Percentiles rank a stretch among this genome's conserved stretches.
These are phyloP conservation scores for Trinectes maculatus DNA, from an alignment of 2,113 vertebrate genomes.

Conservation along the genomic window DNA sequence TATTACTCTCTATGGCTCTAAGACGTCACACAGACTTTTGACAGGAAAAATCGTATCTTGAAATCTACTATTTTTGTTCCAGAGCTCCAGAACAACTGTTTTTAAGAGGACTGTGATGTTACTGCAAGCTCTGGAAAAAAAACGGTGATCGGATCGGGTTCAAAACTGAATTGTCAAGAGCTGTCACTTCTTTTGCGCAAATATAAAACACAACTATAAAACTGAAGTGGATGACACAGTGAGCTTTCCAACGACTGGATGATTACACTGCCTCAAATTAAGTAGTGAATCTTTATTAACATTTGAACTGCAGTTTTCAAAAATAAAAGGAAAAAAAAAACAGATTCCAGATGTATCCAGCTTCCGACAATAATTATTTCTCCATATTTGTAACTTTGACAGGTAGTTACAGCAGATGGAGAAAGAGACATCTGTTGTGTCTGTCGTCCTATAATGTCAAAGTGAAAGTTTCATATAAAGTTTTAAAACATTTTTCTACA, in stretches of 20 bases:
- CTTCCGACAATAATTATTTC: background rate
- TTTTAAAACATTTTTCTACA: conserved; percentile 77
- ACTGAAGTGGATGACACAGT: too few species aligned
- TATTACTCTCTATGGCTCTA: conserved; percentile 1
- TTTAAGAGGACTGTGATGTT: background rate
- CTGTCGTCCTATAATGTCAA: conserved; percentile 35
- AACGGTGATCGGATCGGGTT: too few species aligned
- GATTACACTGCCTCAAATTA: background rate
- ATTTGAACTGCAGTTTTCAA: background rate
- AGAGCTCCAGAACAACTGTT: conserved; percentile 3
- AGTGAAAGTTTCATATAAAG: conserved; percentile 68
- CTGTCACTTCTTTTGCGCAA: too few species aligned
- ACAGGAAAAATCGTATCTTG: conserved; percentile 6
- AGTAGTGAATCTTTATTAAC: background rate
- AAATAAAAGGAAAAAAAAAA: conserved; percentile 9
- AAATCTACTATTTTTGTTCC: conserved; percentile 3
- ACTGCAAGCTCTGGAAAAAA: conserved; percentile 6
- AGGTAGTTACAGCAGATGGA: background rate
- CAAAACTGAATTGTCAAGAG: too few species aligned
- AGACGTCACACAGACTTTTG: conserved; percentile 7
- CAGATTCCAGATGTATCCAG: conserved; percentile 8
- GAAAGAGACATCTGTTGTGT: conserved; percentile 14
- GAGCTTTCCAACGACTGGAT: too few species aligned
- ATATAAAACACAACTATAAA: too few species aligned
- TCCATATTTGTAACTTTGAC: conserved; percentile 2